These are phyloP conservation scores for Philantomba maxwellii DNA, from an alignment of 2,113 vertebrate genomes.

Conservation along the genomic window DNA sequence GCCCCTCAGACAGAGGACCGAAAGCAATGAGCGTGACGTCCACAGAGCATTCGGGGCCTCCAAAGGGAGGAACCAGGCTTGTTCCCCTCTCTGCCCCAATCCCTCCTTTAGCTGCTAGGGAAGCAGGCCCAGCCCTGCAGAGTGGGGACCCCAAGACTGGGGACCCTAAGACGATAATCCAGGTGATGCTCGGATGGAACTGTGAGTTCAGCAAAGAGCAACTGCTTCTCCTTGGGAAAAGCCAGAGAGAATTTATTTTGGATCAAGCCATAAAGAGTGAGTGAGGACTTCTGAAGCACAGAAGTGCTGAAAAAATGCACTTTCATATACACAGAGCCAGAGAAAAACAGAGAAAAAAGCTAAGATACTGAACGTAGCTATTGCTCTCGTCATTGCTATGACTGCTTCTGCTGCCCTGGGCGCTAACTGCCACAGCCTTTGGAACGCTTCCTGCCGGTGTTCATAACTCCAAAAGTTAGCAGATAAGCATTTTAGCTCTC, in stretches of 20 bases:
- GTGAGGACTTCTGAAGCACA: not conserved
- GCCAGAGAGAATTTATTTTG: not conserved
- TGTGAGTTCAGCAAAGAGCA: too few relatives aligned
- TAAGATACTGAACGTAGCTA: not conserved
- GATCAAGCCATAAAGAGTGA: not conserved
- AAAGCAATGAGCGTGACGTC: not conserved
- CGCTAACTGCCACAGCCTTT: too few relatives aligned
- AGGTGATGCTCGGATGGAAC: accelerated
- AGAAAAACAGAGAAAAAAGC: not conserved
- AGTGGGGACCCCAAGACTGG: not conserved
- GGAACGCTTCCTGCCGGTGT: not conserved
- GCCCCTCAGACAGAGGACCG: not conserved
- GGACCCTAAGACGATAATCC: not conserved
- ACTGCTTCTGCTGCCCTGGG: accelerated
- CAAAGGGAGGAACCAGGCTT: not conserved
- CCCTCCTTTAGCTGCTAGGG: not conserved
- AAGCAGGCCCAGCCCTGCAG: too few relatives aligned
- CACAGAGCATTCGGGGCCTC: not conserved
- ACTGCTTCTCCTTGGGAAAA: not conserved
- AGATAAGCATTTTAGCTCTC: too few relatives aligned
- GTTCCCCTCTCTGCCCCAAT: not conserved
- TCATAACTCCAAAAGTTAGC: not conserved
- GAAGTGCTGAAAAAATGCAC: not conserved
- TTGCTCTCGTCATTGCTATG: accelerated
- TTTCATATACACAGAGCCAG: not conserved